Conservation (phyloP, 2,888 invertebrate species). For the Stratiomys singularior region DNA sequence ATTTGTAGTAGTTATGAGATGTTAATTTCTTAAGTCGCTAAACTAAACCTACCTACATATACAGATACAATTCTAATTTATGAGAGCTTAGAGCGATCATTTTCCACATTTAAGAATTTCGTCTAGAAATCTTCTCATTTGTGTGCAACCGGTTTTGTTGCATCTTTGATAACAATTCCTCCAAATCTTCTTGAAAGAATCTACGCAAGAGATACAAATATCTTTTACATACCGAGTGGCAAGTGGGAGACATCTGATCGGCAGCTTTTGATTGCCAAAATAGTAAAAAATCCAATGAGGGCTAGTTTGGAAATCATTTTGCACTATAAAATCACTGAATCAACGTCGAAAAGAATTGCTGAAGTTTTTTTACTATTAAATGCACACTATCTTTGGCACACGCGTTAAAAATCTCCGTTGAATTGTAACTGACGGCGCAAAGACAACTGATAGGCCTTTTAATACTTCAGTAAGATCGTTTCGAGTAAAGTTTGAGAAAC, state of each 20-base stretch:
- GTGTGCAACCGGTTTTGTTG: neutral
- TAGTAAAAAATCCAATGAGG: neutral
- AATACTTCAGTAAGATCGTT: conserved; percentile 1
- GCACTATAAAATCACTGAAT: neutral
- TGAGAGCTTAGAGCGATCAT: no score
- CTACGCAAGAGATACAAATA: neutral
- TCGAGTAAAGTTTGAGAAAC: neutral
- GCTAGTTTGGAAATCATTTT: conserved; percentile 1
- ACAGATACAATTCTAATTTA: no score
- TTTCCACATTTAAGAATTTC: neutral
- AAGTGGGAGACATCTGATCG: conserved; percentile 7
- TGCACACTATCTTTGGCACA: neutral
- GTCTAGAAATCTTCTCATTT: neutral
- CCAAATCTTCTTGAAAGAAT: neutral
- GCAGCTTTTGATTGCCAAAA: neutral
- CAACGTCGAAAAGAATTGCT: neutral
- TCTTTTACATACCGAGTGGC: neutral
- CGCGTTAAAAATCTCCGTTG: conserved; percentile 47
- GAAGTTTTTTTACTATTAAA: neutral
- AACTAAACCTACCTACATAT: no score
- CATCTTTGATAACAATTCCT: neutral
- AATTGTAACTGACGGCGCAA: conserved; percentile 49
- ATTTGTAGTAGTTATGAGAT: no score
- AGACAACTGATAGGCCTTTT: conserved; percentile 25
- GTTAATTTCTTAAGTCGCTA: no score